Conservation (phyloP, 1,140 invertebrate genomes). For the Halesus radiatus region DNA sequence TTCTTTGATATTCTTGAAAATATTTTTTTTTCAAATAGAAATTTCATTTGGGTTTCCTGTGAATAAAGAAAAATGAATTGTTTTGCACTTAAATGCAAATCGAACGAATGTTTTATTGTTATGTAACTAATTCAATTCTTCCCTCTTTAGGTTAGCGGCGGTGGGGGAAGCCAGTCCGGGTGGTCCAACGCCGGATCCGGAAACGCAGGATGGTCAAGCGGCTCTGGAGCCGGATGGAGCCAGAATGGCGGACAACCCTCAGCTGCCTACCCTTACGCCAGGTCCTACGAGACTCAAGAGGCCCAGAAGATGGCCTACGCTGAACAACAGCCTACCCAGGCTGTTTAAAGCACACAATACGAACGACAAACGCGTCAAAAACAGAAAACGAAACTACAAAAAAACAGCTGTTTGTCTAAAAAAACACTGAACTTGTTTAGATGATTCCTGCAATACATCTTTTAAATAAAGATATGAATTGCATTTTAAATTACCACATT, state of each 20-base stretch:
- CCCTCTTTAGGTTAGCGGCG: not conserved
- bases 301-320: slow-evolving; percentile 76
- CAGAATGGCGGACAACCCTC: slow-evolving; percentile 60
- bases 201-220: slow-evolving; percentile 57
- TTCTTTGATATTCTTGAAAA: too few relatives aligned
- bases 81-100: too few relatives aligned
- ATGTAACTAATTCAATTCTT: too few relatives aligned
- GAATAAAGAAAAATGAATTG: too few relatives aligned
- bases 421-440: not conserved
- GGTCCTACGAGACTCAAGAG: slow-evolving; percentile 67
- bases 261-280: slow-evolving; percentile 72
- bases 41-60: too few relatives aligned
- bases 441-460: too few relatives aligned
- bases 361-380: slow-evolving; percentile 10
- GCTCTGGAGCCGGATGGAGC: slow-evolving; percentile 62
- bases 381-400: not conserved
- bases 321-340: slow-evolving; percentile 63
- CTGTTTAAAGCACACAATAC: not conserved
- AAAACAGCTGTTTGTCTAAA: not conserved
- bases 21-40: too few relatives aligned
- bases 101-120: too few relatives aligned
- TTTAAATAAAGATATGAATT: too few relatives aligned
- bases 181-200: slow-evolving; percentile 55
- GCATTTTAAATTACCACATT: too few relatives aligned
- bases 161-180: not conserved